A percentile compares a stretch with the other conserved stretches of the same genome.
Evolutionary conservation across 2,797 vertebrate genomes (phyloP).

Genomic region (Falco peregrinus): DNA sequence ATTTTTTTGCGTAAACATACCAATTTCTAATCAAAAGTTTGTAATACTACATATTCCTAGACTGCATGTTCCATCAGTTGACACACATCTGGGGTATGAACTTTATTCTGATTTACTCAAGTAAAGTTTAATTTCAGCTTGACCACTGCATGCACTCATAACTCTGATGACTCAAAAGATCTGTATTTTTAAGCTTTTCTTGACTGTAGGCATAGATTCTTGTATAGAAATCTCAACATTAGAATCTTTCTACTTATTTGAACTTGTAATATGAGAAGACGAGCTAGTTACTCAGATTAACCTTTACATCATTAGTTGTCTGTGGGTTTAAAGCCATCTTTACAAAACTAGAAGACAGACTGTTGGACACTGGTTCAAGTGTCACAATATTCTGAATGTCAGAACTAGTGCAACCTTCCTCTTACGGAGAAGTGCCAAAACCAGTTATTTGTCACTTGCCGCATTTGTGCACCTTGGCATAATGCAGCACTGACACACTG

Average conservation of each 20-base stretch:
- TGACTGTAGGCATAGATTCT: neutral
- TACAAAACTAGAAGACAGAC: neutral
- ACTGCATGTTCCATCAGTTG: neutral
- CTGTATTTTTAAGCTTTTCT: neutral
- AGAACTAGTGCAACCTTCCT: slow-evolving; percentile 25
- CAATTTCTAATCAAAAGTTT: neutral
- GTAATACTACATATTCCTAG: neutral
- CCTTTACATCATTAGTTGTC: neutral
- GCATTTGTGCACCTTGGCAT: slow-evolving; percentile 25
- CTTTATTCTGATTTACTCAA: neutral
- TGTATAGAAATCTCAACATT: neutral
- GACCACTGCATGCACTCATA: neutral
- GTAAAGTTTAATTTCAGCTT: neutral
- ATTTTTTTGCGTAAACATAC: neutral
- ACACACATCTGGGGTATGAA: neutral
- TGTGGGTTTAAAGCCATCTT: neutral
- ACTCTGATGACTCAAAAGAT: neutral
- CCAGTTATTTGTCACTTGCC: slow-evolving; percentile 3
- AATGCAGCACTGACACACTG: slow-evolving; percentile 12
- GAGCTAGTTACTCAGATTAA: neutral
- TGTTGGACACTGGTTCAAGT: neutral
- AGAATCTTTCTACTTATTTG: neutral
- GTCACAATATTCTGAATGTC: neutral
- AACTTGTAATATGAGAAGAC: neutral
- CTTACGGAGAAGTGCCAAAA: slow-evolving; percentile 1